Percentiles rank a stretch among this genome's conserved stretches.
These are phyloP conservation scores for Panthera uncia DNA, from an alignment of 2,113 vertebrate species.

Conservation along the genomic window DNA sequence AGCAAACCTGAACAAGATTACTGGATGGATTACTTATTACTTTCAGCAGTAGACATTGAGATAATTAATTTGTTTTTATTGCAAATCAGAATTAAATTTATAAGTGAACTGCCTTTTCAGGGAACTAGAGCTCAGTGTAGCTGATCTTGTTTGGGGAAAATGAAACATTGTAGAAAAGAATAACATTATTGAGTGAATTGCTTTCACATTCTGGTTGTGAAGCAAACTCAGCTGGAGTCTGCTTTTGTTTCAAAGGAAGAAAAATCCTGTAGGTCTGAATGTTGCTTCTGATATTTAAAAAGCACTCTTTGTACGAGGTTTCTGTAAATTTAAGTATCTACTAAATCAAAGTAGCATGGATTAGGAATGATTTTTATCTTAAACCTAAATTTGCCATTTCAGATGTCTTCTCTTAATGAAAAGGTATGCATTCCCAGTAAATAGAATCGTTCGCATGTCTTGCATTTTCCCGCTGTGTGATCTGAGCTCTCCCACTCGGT, in stretches of 20 bases:
- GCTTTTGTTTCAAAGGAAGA: slow-evolving; percentile 1
- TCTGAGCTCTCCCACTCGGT: background rate
- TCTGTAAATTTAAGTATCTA: background rate
- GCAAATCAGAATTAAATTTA: slow-evolving; percentile 67
- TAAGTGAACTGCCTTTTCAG: slow-evolving; percentile 3
- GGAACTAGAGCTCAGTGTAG: background rate
- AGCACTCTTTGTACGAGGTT: background rate
- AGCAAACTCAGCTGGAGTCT: slow-evolving; percentile 5
- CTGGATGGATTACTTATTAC: slow-evolving; percentile 66
- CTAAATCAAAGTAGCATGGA: background rate
- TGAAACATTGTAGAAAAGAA: slow-evolving; percentile 62
- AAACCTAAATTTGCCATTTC: background rate
- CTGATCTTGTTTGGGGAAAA: slow-evolving; percentile 40
- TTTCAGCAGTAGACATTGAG: slow-evolving; percentile 36
- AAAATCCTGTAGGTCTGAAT: slow-evolving; percentile 36
- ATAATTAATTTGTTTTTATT: slow-evolving; percentile 76
- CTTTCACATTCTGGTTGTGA: slow-evolving; percentile 50
- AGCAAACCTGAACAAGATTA: slow-evolving; percentile 60
- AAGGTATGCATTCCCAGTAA: background rate
- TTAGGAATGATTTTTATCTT: background rate
- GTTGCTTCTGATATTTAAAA: background rate
- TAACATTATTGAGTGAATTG: slow-evolving; percentile 51
- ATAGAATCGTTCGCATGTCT: too few species aligned
- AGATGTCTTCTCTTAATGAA: background rate
- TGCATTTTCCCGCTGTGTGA: too few species aligned